phyloP scores from a whole-genome alignment of 2,797 vertebrate genomes.

The Chelon auratus region DNA sequence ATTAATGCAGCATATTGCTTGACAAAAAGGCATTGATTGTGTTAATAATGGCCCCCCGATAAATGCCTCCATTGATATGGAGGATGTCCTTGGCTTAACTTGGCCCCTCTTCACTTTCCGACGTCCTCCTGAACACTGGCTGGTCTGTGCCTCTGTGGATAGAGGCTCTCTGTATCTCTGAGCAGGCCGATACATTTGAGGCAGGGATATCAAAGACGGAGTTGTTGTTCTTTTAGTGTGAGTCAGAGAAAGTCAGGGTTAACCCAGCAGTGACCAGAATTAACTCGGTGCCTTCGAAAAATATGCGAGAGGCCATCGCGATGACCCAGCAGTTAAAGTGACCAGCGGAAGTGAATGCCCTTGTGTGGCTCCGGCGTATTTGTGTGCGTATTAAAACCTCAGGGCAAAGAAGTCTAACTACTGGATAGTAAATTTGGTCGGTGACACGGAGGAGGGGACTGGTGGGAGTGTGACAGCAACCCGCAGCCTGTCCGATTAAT shows the following conservation, averaged over 20 bases:
- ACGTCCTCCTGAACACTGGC: conserved; percentile 70
- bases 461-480: conserved; percentile 63
- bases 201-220: conserved; percentile 68
- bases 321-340: conserved; percentile 77
- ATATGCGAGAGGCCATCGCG: conserved; percentile 60
- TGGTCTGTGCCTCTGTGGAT: conserved; percentile 65
- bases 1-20: conserved; percentile 73
- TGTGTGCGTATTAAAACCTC: conserved; percentile 56
- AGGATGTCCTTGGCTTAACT: conserved; percentile 79
- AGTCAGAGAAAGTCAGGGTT: conserved; percentile 61
- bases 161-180: conserved; percentile 77
- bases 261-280: conserved; percentile 74
- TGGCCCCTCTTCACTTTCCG: conserved; percentile 47
- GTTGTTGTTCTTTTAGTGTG: conserved; percentile 68
- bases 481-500: conserved; percentile 78
- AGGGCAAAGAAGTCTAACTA: conserved; percentile 58
- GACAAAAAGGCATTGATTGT: conserved; percentile 79
- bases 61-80: conserved; percentile 80
- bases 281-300: conserved; percentile 75
- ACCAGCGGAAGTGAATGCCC: conserved; percentile 74
- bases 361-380: conserved; percentile 57
- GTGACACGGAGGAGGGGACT: conserved; percentile 67
- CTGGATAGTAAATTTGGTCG: conserved; percentile 67
- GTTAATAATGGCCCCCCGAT: conserved; percentile 80
- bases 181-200: conserved; percentile 38